Base-by-base conservation (phyloP, 1,140 invertebrate genomes). In the Acromyrmex echinatior region DNA sequence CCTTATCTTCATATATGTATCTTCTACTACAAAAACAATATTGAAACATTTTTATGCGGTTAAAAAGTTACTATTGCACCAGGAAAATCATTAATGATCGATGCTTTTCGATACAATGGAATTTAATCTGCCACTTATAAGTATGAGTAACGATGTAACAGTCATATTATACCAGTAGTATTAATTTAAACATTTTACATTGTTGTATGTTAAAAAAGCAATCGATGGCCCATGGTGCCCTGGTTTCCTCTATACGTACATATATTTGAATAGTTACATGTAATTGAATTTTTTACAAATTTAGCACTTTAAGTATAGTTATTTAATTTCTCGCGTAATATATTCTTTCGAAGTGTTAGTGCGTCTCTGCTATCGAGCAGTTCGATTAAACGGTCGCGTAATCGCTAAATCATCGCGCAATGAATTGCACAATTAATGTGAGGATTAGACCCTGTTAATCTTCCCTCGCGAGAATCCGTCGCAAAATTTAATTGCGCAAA, bases 361-460 rank as follows among this genome's bases (percentile, higher is more conserved):
- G 3, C 25, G n/a, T 74, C 16, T 51, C 16, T 39, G 4, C 68
- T 70, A 56, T 5, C 25, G 18, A 68, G 9, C 16, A 39, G 35
- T 49, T 82, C 21, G 45, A 49, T 21, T 21, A 56, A 6, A 31
- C 6, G 3, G 9, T 71, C 18, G 10, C 18, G 28, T 10, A 7
- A 14, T 25, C 12, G 35, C 14, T 45, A 45, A 60, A 73, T 73
- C 53, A 16, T 49, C 53, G 12, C 49, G 16, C 78, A 18, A 49
- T 56, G 31, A 39, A 70, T 70, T 70, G 25, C 78, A n/a, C 49
- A 56, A 81, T 81, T 81, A 81, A 81, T 56, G 21, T 7, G 5
- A 7, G n/a, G 12, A 60, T 60, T 28, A 74, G 39, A 25, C 21
- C 16, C 12, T 9, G 12, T 74, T 73, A 60, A 31, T 73, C 70